Evolutionary conservation across 2,797 vertebrate species (phyloP), one percentile per base, ranked within the genome.

Genomic region (Orestias chungarensis): DNA sequence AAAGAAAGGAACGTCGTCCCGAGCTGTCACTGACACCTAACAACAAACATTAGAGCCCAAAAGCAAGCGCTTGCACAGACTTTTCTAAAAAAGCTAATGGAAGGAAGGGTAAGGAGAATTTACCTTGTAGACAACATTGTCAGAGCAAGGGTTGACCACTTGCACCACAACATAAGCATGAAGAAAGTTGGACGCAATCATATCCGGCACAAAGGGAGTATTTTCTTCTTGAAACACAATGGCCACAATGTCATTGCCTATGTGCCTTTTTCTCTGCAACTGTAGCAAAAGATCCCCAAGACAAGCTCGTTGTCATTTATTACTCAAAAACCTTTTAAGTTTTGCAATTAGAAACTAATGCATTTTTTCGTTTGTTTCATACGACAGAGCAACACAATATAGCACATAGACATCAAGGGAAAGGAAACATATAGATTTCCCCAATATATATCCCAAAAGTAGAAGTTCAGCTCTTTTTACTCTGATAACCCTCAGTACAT

Each of bases 101-200:
- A 70, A 70, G 0, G 0, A 38, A 12, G 14, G n/a, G 31, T 15
- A 46, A 29, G 15, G 7, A 27, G n/a, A 52, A 44, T 20, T 80
- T 83, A 98, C 97, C 96, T 97, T 99, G 86, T 99, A 99, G 69
- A 96, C 88, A 54, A 96, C 94, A 20, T 95, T 93, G 14, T 95
- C 93, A 0, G 94, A 75, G 78, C 94, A 92, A 0, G 95, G 83
- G 47, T 92, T 93, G 85, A 96, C 95, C 25, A 95, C 96, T 89
- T 99, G 97, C 67, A 99, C 96, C 75, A 99, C 97, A 11, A 98
- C 82, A 2, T 98, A 99, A 76, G 95, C 96, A 0, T 99, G 97
- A 23, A 99, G 93, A 84, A 99, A 99, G 92, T 99, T 99, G 86
- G 97, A 99, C 3, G 97, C 97, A 0, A 99, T 98, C 97, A 99